A percentile compares a stretch with the other conserved stretches of the same genome.
Conservation (phyloP, 92 coral and sea anemone species). For the Zoanthus gigantus region DNA sequence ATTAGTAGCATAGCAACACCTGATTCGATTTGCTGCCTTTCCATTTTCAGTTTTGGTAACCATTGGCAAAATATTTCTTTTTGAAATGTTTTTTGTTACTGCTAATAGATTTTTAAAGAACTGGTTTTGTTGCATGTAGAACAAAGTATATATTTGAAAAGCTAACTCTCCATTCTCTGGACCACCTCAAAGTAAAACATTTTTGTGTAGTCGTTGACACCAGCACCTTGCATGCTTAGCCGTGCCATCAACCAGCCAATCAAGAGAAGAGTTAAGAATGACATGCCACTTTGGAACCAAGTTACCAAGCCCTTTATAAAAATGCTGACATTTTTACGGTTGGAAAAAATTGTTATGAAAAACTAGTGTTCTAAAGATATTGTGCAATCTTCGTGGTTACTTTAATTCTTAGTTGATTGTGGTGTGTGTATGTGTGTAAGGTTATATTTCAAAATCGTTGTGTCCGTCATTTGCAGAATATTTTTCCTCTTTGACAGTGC, state of each 20-base stretch:
- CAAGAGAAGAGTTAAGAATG: constrained; percentile 92
- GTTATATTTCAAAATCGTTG: too few relatives aligned
- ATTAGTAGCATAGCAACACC: not conserved
- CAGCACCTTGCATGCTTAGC: constrained; percentile 86
- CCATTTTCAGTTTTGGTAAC: not conserved
- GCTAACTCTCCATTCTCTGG: not conserved
- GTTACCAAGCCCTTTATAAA: constrained; percentile 58
- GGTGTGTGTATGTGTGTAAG: too few relatives aligned
- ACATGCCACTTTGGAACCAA: constrained; percentile 92
- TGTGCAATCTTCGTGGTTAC: not conserved
- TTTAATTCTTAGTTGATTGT: too few relatives aligned
- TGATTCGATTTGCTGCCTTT: not conserved
- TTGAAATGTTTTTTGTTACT: not conserved
- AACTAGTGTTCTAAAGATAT: not conserved
- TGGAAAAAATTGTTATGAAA: not conserved
- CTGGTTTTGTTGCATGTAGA: too few relatives aligned
- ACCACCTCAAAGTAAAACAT: not conserved
- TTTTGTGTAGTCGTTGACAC: constrained; percentile 62
- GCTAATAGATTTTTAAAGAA: too few relatives aligned
- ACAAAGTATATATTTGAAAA: not conserved
- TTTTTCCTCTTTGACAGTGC: too few relatives aligned
- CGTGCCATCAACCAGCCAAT: constrained; percentile 83
- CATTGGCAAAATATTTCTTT: not conserved
- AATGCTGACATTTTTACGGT: constrained; percentile 47
- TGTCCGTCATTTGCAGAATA: too few relatives aligned